Percentiles rank a stretch among this genome's conserved stretches.
phyloP scores from a whole-genome alignment of 2,888 invertebrate genomes.

The Hecatera dysodea region DNA sequence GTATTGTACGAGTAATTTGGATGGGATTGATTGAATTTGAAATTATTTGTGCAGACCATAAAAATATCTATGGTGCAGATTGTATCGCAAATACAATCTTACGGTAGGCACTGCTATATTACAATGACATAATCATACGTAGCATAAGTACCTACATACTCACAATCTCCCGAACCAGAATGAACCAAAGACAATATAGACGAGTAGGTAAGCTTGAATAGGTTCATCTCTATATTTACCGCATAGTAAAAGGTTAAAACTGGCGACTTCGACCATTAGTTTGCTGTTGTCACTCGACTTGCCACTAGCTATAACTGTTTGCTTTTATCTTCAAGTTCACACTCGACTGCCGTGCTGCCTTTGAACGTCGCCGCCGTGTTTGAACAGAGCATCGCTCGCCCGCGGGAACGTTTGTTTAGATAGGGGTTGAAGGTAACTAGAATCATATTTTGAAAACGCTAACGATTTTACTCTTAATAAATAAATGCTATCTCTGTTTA shows the following conservation, averaged over 20 bases:
- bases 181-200: too few relatives aligned
- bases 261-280: conserved; percentile 1
- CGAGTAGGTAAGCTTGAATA: too few relatives aligned
- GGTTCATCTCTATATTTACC: background rate
- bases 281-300: conserved; percentile 34
- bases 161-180: too few relatives aligned
- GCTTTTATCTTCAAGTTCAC: conserved; percentile 49
- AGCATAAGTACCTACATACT: too few relatives aligned
- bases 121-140: too few relatives aligned
- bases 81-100: too few relatives aligned
- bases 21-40: too few relatives aligned
- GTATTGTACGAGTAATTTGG: too few relatives aligned
- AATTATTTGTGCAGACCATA: too few relatives aligned
- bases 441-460: conserved; percentile 17
- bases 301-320: conserved; percentile 54
- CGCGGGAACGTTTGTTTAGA: conserved; percentile 28
- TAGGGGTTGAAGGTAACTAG: conserved; percentile 39
- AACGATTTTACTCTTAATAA: background rate
- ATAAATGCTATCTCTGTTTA: background rate
- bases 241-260: conserved; percentile 8
- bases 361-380: conserved; percentile 49
- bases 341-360: conserved; percentile 54
- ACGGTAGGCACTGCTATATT: too few relatives aligned
- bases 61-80: too few relatives aligned
- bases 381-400: conserved; percentile 41